phyloP scores from a whole-genome alignment of 2,888 invertebrate genomes.

The Sphinx pinastri region DNA sequence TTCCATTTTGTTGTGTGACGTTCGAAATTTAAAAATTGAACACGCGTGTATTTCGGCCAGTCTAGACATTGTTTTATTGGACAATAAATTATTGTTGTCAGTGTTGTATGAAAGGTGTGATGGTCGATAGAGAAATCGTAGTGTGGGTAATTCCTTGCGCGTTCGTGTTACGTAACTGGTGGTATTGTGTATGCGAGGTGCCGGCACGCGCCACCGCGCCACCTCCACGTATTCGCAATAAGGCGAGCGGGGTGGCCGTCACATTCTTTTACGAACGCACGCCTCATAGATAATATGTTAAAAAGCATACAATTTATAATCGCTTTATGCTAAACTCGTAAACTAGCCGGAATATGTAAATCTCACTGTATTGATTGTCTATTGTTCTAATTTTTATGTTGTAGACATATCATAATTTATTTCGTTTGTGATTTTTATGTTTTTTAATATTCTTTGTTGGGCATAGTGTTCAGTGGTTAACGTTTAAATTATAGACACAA shows the following conservation, averaged over 20 bases:
- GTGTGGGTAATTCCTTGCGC: slow-evolving; percentile 72
- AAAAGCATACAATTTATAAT: slow-evolving; percentile 45
- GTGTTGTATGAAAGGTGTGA: slow-evolving; percentile 70
- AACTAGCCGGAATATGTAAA: slow-evolving; percentile 25
- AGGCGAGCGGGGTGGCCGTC: slow-evolving; percentile 71
- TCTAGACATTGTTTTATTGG: slow-evolving; percentile 66
- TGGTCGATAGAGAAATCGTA: slow-evolving; percentile 79
- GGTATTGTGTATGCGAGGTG: slow-evolving; percentile 57
- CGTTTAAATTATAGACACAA: slow-evolving; percentile 15
- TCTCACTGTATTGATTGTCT: slow-evolving; percentile 23
- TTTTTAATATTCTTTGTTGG: slow-evolving; percentile 25
- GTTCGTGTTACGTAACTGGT: slow-evolving; percentile 73
- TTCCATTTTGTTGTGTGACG: slow-evolving; percentile 36
- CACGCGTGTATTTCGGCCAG: slow-evolving; percentile 46
- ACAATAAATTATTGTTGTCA: slow-evolving; percentile 55
- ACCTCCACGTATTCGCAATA: slow-evolving; percentile 65
- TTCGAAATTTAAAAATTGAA: slow-evolving; percentile 38
- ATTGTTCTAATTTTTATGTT: slow-evolving; percentile 26
- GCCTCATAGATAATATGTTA: slow-evolving; percentile 49
- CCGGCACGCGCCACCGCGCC: slow-evolving; percentile 70
- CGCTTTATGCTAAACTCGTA: slow-evolving; percentile 33
- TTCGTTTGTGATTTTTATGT: slow-evolving; percentile 21
- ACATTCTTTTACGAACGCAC: slow-evolving; percentile 68
- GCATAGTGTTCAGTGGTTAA: background rate
- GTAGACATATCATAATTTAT: slow-evolving; percentile 25